Percentiles rank a stretch among this genome's conserved stretches.
These are phyloP conservation scores for Mus caroli DNA, from an alignment of 2,797 vertebrate species.

Conservation along the genomic window DNA sequence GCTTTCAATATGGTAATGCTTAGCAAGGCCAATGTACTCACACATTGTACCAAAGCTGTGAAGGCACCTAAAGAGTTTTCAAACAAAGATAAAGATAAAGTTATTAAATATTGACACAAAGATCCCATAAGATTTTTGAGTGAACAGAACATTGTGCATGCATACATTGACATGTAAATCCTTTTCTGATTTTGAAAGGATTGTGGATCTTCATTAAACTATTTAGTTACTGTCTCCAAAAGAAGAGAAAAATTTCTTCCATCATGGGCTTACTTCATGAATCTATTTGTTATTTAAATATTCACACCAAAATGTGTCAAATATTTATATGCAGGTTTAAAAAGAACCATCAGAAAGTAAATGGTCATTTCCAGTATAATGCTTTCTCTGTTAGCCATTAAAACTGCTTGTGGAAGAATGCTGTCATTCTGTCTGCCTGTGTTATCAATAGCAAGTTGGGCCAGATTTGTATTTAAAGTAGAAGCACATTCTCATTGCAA, in stretches of 20 bases:
- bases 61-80: background rate
- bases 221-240: background rate
- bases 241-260: constrained; percentile 20
- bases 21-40: background rate
- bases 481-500: constrained; percentile 60
- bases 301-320: background rate
- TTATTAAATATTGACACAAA: background rate
- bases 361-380: constrained; percentile 29
- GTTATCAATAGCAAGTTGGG: constrained; percentile 45
- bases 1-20: background rate
- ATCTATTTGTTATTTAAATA: background rate
- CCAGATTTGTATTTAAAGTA: constrained; percentile 49
- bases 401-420: constrained; percentile 40
- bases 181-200: background rate
- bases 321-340: background rate
- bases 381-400: constrained; percentile 54
- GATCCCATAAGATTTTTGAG: background rate
- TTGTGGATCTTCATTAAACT: background rate
- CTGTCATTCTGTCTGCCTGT: background rate
- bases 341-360: constrained; percentile 1
- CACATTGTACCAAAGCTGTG: background rate
- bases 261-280: background rate
- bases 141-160: background rate
- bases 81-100: background rate
- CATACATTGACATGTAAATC: background rate